Conservation (phyloP, 2,888 invertebrate genomes). For the Diaphora mendica region DNA sequence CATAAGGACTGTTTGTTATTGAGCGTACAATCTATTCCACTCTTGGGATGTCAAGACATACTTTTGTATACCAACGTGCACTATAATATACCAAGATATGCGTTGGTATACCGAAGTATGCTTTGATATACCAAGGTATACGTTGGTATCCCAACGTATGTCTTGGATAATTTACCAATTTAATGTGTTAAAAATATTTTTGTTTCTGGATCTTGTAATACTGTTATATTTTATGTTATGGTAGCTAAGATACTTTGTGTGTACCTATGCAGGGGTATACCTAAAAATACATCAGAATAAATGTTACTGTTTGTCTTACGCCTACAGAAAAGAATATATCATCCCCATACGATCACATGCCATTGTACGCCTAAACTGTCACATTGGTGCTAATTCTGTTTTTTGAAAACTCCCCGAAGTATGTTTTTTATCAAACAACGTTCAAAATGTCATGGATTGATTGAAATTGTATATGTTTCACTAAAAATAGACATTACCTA, state of each 20-base stretch:
- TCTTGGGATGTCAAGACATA: not conserved
- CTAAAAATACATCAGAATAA: not conserved
- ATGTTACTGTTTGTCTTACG: no score
- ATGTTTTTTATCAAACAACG: no score
- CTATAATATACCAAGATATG: not conserved
- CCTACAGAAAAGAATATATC: not conserved
- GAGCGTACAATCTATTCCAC: constrained; percentile 10
- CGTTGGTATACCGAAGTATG: not conserved
- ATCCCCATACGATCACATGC: not conserved
- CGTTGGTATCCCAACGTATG: not conserved
- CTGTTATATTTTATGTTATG: not conserved
- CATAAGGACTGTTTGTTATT: constrained; percentile 3
- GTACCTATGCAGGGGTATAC: not conserved
- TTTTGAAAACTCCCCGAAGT: no score
- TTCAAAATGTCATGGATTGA: no score
- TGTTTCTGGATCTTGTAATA: not conserved
- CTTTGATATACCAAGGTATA: not conserved
- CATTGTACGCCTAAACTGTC: not conserved
- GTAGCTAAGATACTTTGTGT: not conserved
- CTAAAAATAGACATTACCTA: no score
- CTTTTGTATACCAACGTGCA: not conserved
- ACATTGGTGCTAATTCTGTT: no score
- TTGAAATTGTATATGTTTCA: no score
- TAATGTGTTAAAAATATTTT: not conserved
- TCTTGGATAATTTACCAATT: not conserved